Conservation (phyloP, 2,797 vertebrate species). For the Paramormyrops hopkinsi region DNA sequence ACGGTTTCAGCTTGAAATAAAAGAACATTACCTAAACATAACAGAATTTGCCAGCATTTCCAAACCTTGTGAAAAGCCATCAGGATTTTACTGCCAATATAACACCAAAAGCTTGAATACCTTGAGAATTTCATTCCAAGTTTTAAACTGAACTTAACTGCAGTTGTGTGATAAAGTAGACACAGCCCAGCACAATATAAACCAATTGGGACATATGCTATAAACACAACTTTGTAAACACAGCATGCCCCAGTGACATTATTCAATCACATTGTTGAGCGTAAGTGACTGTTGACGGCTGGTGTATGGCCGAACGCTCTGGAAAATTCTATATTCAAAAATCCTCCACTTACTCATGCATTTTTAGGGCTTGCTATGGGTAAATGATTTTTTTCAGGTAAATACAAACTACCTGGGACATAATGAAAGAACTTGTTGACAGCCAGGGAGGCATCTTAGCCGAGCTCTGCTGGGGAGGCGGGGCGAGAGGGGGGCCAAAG, state of each 20-base stretch:
- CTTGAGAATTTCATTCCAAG: not conserved
- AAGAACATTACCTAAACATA: conserved; percentile 14
- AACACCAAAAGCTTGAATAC: conserved; percentile 23
- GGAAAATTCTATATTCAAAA: conserved; percentile 73
- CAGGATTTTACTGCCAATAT: conserved; percentile 26
- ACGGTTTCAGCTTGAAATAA: conserved; percentile 21
- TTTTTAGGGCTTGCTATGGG: conserved; percentile 71
- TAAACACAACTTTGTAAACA: conserved; percentile 24
- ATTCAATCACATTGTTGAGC: conserved; percentile 35
- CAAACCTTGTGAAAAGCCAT: conserved; percentile 23
- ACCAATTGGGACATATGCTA: conserved; percentile 14
- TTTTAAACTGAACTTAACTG: conserved; percentile 20
- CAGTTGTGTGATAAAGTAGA: conserved; percentile 6
- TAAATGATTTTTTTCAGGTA: conserved; percentile 68
- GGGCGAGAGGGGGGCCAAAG: conserved; percentile 45
- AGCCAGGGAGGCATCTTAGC: conserved; percentile 62
- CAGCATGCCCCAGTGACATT: conserved; percentile 18
- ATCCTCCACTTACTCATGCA: conserved; percentile 56
- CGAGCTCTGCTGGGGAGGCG: conserved; percentile 50
- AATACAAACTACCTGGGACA: conserved; percentile 59
- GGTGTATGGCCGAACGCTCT: conserved; percentile 46
- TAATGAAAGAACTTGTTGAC: conserved; percentile 73
- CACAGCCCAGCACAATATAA: conserved; percentile 11
- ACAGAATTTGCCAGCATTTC: conserved; percentile 33
- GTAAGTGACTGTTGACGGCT: conserved; percentile 60